phyloP scores from a whole-genome alignment of 2,888 invertebrate genomes.

The Lordiphosa andalusiaca region DNA sequence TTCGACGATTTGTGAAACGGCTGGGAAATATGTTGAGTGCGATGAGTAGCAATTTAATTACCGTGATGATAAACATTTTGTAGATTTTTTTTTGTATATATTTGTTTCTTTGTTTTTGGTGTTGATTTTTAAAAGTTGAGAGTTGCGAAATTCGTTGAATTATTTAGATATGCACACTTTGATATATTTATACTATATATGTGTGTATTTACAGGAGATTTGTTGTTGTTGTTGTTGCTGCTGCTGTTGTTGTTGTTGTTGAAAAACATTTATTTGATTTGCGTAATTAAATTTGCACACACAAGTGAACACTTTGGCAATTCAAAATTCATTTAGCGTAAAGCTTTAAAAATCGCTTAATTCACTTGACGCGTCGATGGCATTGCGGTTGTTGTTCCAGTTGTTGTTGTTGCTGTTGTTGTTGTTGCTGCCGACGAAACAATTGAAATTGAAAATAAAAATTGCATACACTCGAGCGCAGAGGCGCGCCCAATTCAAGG shows the following conservation, averaged over 20 bases:
- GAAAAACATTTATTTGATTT: slow-evolving; percentile 64
- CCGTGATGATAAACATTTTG: slow-evolving; percentile 80
- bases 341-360: slow-evolving; percentile 76
- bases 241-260: slow-evolving; percentile 6
- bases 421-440: slow-evolving; percentile 55
- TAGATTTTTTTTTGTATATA: slow-evolving; percentile 7
- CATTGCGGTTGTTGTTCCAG: slow-evolving; percentile 36
- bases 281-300: slow-evolving; percentile 74
- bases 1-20: slow-evolving; percentile 80
- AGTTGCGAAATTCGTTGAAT: slow-evolving; percentile 28
- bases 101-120: background rate
- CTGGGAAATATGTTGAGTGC: slow-evolving; percentile 80
- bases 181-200: slow-evolving; percentile 3
- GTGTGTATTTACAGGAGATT: slow-evolving; percentile 8
- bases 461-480: slow-evolving; percentile 40
- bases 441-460: slow-evolving; percentile 71
- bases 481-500: slow-evolving; percentile 41
- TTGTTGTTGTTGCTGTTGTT: slow-evolving; percentile 25
- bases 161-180: slow-evolving; percentile 27
- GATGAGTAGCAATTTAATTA: slow-evolving; percentile 80
- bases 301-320: slow-evolving; percentile 60
- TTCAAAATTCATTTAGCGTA: slow-evolving; percentile 73
- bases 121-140: slow-evolving; percentile 7
- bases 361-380: slow-evolving; percentile 67
- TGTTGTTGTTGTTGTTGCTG: slow-evolving; percentile 1